Percentiles rank a stretch among this genome's conserved stretches.
Conservation (phyloP, 2,113 vertebrate species). For the Castor canadensis region DNA sequence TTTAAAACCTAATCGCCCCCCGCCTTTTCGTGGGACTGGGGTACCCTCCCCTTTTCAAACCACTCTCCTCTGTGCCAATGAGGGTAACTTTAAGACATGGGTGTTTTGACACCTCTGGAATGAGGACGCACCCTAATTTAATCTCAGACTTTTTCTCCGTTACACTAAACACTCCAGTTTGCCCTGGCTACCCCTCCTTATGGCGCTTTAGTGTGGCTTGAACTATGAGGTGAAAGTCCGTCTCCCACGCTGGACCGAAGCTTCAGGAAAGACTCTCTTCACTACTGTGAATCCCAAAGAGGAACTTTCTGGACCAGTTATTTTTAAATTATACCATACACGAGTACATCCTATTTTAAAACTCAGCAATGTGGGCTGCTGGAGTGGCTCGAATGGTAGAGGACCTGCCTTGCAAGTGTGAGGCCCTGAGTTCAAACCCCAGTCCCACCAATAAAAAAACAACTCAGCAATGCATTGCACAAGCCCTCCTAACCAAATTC, state of each 20-base stretch:
- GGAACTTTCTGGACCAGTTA: neutral
- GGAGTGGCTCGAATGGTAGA: too few species aligned
- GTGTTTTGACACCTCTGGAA: too few species aligned
- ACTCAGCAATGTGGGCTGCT: too few species aligned
- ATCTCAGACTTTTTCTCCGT: neutral
- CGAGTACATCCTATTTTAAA: neutral
- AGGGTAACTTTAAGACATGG: too few species aligned
- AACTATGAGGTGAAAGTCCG: rapidly evolving
- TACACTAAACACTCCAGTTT: too few species aligned
- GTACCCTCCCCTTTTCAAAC: too few species aligned
- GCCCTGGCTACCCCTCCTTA: neutral
- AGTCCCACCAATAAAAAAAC: too few species aligned
- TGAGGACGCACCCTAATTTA: rapidly evolving
- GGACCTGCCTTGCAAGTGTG: too few species aligned
- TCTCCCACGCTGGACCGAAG: neutral
- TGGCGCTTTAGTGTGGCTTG: rapidly evolving
- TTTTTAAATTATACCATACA: neutral
- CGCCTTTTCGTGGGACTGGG: too few species aligned
- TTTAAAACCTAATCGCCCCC: too few species aligned
- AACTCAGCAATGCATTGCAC: rapidly evolving
- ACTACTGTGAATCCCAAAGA: neutral
- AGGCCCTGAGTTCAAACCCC: too few species aligned
- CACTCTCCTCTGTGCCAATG: too few species aligned
- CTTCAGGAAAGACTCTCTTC: neutral
- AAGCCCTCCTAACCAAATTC: rapidly evolving